Base-by-base conservation (phyloP, 2,113 vertebrate genomes). In the Panthera leo region DNA sequence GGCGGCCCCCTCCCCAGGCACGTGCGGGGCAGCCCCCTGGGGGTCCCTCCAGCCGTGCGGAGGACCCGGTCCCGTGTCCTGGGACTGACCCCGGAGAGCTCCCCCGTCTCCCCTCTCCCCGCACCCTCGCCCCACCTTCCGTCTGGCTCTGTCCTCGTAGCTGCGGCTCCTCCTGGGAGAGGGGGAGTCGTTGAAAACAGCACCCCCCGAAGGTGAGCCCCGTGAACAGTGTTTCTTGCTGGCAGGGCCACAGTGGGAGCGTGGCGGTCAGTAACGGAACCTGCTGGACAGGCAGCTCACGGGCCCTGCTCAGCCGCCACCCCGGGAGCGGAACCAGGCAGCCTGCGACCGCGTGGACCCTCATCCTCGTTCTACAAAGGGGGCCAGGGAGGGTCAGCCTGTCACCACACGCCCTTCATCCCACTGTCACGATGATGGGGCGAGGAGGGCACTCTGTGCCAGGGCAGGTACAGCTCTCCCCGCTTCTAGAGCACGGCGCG, bases 401-500 rank as follows among this genome's bases (percentile, higher is more conserved):
- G 13, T 89, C 36, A 34, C 18, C 5, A 5, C 2, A 7, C 14
- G 3, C 23, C 68, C n/a, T 8, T 4, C 18, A 16, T 11, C 58
- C 31, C 31, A 6, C 58, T 18, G 88, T 18, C 7, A 15, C 0
- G 42, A 31, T 5, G 42, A 16, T 7, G 14, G 42, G 73, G 12
- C 39, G 14, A 14, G 42, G 73, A 19, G 71, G 71, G 1, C 2
- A 5, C 36, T 39, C 70, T 6, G 70, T 23, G 70, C 58, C 7
- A 19, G 58, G 58, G 58, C 7, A 11, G 84, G 65, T 25, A 12
- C 39, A 10, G 42, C 58, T 13, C 73, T 42, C 4, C 45, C 6
- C 1, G 2, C 31, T 18, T 29, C 9, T 1, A 31, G 73, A 23
- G 5, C 1, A 3, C 9, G 42, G 61, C 5, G 0, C 25, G 29